Conservation (phyloP, 2,113 vertebrate genomes). For the Mustela nigripes region DNA sequence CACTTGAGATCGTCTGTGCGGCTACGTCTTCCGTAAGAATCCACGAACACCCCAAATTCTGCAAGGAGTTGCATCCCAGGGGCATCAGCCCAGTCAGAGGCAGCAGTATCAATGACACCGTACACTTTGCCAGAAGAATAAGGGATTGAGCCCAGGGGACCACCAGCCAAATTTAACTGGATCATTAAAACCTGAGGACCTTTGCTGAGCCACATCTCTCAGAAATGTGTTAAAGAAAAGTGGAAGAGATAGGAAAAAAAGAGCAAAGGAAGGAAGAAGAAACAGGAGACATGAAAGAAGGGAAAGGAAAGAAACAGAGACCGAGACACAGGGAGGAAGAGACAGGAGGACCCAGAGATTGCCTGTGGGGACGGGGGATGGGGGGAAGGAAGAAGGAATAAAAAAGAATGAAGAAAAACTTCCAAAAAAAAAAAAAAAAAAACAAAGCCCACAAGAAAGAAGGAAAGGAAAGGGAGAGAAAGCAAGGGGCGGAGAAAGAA, state of each 20-base stretch:
- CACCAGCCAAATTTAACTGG: not conserved
- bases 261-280: not conserved
- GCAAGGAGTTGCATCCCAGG: constrained; percentile 67
- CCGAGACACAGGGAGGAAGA: not conserved
- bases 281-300: not conserved
- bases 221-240: not conserved
- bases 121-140: not conserved
- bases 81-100: not conserved
- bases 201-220: not conserved
- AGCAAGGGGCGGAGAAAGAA: not conserved
- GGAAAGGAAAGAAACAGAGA: not conserved
- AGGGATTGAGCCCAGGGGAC: not conserved
- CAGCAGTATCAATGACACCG: not conserved
- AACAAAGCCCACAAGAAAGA: not conserved
- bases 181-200: not conserved
- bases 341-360: not conserved
- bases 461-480: not conserved
- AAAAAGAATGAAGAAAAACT: not conserved
- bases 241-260: not conserved
- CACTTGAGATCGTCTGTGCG: constrained; percentile 97
- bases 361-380: not conserved
- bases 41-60: constrained; percentile 99
- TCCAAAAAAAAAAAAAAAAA: not conserved
- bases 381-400: not conserved
- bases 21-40: constrained; percentile 96